Conservation (phyloP, 1,140 invertebrate genomes). For the Arctopsyche grandis region DNA sequence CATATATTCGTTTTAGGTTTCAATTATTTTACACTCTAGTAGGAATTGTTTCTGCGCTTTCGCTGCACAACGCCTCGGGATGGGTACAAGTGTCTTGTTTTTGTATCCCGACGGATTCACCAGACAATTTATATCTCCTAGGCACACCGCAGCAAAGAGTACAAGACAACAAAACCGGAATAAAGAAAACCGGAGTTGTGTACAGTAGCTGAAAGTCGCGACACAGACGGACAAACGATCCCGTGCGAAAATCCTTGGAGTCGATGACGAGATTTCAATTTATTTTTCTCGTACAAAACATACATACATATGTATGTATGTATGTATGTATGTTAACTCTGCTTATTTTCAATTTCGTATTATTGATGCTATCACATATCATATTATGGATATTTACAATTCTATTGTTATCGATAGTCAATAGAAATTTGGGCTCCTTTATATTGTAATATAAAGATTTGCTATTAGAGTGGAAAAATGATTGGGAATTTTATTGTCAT, state of each 20-base stretch:
- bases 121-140: slow-evolving; percentile 35
- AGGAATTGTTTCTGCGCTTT: slow-evolving; percentile 24
- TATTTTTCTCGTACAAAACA: background rate
- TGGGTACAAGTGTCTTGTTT: slow-evolving; percentile 27
- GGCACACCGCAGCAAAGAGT: slow-evolving; percentile 17
- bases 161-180: background rate
- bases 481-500: too few species aligned
- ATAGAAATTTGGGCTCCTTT: too few species aligned
- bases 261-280: slow-evolving; percentile 19
- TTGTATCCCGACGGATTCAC: slow-evolving; percentile 30
- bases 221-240: background rate
- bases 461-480: too few species aligned
- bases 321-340: background rate
- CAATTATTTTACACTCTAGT: slow-evolving; percentile 22
- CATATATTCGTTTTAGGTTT: background rate
- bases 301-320: background rate
- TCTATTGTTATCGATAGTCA: too few species aligned
- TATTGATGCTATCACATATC: background rate
- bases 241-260: too few species aligned
- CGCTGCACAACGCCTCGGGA: background rate
- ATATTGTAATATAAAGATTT: too few species aligned
- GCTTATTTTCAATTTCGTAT: background rate
- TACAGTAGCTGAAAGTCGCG: background rate
- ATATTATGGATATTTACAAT: too few species aligned
- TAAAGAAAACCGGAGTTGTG: slow-evolving; percentile 3